Evolutionary conservation across 2,888 invertebrate species (phyloP).

Genomic region (Schizaphis graminum): DNA sequence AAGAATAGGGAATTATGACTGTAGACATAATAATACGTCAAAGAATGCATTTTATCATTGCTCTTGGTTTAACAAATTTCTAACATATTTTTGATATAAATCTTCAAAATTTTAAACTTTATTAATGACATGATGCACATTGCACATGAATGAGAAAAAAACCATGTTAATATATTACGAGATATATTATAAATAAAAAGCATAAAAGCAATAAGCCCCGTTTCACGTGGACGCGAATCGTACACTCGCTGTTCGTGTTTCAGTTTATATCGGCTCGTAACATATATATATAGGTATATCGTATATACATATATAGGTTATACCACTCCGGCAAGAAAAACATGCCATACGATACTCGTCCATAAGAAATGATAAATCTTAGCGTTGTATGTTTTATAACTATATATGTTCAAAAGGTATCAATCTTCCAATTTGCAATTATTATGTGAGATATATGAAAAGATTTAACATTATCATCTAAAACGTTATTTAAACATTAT

Average conservation of each 20-base stretch:
- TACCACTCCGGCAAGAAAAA: background rate
- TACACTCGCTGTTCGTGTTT: background rate
- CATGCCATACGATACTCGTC: background rate
- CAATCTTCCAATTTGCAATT: background rate
- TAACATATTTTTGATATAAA: background rate
- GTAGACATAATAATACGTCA: background rate
- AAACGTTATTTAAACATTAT: background rate
- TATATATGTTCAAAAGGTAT: background rate
- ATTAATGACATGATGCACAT: background rate
- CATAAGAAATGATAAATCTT: background rate
- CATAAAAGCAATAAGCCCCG: background rate
- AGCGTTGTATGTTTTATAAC: background rate
- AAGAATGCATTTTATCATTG: background rate
- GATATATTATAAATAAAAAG: background rate
- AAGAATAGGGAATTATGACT: background rate
- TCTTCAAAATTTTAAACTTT: background rate
- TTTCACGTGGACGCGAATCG: background rate
- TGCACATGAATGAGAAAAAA: background rate
- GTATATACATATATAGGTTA: no score
- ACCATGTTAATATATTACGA: background rate
- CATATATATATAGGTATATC: no score
- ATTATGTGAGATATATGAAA: background rate
- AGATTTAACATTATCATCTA: background rate
- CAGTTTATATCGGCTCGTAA: background rate
- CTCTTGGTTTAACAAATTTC: background rate